Conservation (phyloP, 2,888 invertebrate genomes). For the Girardia tigrina region DNA sequence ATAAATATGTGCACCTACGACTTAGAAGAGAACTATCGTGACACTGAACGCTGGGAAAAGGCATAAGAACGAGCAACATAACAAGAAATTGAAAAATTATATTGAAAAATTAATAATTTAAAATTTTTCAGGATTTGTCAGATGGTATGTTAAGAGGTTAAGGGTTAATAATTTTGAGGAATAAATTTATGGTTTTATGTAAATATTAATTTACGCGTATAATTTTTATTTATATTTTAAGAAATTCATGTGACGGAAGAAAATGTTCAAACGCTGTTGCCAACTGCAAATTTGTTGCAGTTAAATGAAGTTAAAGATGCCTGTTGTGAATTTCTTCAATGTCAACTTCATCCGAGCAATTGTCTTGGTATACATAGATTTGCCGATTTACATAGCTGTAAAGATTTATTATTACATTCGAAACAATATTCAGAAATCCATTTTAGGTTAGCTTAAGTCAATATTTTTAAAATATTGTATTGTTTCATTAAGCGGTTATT, state of each 20-base stretch:
- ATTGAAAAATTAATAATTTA: no score
- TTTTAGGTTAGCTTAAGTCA: slow-evolving; percentile 59
- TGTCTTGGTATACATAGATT: slow-evolving; percentile 86
- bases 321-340: slow-evolving; percentile 77
- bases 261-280: slow-evolving; percentile 73
- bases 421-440: slow-evolving; percentile 75
- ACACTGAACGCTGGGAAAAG: no score
- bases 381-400: slow-evolving; percentile 81
- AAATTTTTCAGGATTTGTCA: no score
- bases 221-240: slow-evolving; percentile 47
- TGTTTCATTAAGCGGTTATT: background rate
- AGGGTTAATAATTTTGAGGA: no score
- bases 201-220: background rate
- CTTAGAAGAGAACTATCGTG: no score
- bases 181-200: no score
- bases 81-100: no score
- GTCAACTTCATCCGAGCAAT: slow-evolving; percentile 79
- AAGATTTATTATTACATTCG: slow-evolving; percentile 66
- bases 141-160: no score
- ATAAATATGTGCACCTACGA: no score
- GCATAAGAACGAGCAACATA: no score
- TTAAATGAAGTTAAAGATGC: slow-evolving; percentile 70
- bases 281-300: slow-evolving; percentile 73
- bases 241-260: slow-evolving; percentile 77
- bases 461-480: background rate